These are phyloP conservation scores for Eleginops maclovinus DNA, from an alignment of 2,113 vertebrate genomes.

Conservation along the genomic window DNA sequence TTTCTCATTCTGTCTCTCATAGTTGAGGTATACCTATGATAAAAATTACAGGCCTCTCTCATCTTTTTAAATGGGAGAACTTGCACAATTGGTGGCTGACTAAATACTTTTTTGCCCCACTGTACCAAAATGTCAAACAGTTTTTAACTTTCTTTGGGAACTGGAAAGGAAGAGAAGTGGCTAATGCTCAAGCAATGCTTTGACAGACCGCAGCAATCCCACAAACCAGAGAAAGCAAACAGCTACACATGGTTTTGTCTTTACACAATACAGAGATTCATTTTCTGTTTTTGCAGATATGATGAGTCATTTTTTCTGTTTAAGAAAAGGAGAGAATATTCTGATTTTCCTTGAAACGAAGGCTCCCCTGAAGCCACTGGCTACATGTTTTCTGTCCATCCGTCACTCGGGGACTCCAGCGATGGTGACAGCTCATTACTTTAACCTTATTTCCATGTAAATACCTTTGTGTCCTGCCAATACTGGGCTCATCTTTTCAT, in stretches of 20 bases:
- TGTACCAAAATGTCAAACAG: not conserved
- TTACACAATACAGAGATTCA: constrained; percentile 21
- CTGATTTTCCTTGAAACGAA: not conserved
- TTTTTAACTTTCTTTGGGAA: not conserved
- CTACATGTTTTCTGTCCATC: not conserved
- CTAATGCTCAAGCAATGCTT: not conserved
- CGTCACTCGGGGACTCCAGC: constrained; percentile 4
- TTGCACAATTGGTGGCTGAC: too few species aligned
- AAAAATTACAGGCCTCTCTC: too few species aligned
- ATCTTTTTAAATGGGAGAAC: too few species aligned
- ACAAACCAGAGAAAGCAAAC: constrained; percentile 13
- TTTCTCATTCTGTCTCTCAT: too few species aligned
- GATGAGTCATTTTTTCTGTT: constrained; percentile 22
- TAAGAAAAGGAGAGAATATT: not conserved
- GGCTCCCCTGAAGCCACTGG: not conserved
- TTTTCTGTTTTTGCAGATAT: constrained; percentile 3
- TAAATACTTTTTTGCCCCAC: too few species aligned
- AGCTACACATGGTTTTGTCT: constrained; percentile 15
- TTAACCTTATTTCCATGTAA: constrained; percentile 46
- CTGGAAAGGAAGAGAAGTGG: not conserved
- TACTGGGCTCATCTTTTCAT: not conserved
- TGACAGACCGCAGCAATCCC: constrained; percentile 20
- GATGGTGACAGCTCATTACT: constrained; percentile 46
- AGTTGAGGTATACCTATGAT: too few species aligned
- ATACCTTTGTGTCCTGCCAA: constrained; percentile 32